Evolutionary conservation across 2,113 vertebrate genomes (phyloP), one percentile per base, ranked within the genome.

Genomic region (Dermatemys mawii): DNA sequence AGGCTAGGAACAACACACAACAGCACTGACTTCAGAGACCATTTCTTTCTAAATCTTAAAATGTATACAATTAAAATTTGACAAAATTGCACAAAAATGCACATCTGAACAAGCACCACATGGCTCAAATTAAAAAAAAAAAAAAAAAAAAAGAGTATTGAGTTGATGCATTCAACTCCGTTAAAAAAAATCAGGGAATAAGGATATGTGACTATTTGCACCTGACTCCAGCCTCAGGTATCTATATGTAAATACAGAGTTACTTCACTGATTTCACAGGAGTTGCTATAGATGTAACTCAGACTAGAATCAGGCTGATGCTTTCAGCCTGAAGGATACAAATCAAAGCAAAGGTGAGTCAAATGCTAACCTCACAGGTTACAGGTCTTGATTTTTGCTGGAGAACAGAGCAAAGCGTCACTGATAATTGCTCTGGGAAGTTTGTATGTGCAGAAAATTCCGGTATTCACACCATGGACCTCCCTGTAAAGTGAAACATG

Each of bases 121-220:
- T 83, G 53, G 75, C 94, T 49, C 86, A 82, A 90, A 92, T 92
- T n/a, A n/a, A n/a, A n/a, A n/a, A n/a, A n/a, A n/a, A n/a, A n/a
- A n/a, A n/a, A n/a, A n/a, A n/a, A n/a, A n/a, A n/a, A 91, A 92
- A 95, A 79, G 60, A 17, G n/a, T 91, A 96, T 78, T 87, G 73
- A 95, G 75, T 83, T 53, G 95, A 96, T 96, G 54, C 83, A 88
- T 93, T 92, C 89, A 95, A 95, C 84, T 88, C 82, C 9, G 53
- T 92, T 96, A 35, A n/a, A n/a, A 70, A 70, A n/a, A 21, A n/a
- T 44, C 21, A 92, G 80, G 81, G 89, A 91, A 76, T 46, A 46
- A 76, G 87, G 63, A 93, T 92, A 92, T 82, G 92, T 46, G 87
- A 88, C 27, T 76, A 41, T 27, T 75, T 76, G 41, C 11, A 27